These are phyloP conservation scores for Nyctibius bracteatus DNA, from an alignment of 2,113 vertebrate genomes.

Conservation along the genomic window DNA sequence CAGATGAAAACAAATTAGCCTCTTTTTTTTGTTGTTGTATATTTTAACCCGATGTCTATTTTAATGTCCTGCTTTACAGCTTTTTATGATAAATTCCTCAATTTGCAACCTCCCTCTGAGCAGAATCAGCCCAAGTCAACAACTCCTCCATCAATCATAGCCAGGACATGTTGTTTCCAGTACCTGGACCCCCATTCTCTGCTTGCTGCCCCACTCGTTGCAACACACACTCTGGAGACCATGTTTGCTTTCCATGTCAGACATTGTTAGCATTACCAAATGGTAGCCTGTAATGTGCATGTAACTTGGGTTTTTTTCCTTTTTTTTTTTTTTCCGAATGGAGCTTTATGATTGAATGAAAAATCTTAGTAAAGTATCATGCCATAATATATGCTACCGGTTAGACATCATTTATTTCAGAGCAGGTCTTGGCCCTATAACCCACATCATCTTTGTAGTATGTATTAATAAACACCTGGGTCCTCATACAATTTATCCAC, in stretches of 20 bases:
- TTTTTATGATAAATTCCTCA: constrained; percentile 15
- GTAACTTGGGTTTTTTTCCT: background rate
- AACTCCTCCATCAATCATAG: background rate
- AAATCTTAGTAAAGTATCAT: background rate
- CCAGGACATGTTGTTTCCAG: background rate
- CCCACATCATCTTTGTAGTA: background rate
- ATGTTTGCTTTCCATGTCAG: constrained; percentile 8
- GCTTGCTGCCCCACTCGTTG: background rate
- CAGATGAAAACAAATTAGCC: constrained; percentile 65
- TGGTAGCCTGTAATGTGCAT: background rate
- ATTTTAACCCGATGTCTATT: constrained; percentile 3
- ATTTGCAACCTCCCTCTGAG: background rate
- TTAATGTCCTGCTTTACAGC: constrained; percentile 31
- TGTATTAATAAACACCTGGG: background rate
- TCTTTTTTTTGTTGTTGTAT: background rate
- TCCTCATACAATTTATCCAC: background rate
- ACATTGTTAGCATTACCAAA: background rate
- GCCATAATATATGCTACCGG: background rate
- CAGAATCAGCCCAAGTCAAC: background rate
- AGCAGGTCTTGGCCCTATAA: background rate
- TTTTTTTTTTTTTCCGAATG: background rate
- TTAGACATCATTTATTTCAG: background rate
- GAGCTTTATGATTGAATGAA: background rate
- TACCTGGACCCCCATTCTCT: background rate
- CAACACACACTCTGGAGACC: background rate